Evolutionary conservation across 2,888 invertebrate species (phyloP).

Genomic region (Osedax frankpressi): DNA sequence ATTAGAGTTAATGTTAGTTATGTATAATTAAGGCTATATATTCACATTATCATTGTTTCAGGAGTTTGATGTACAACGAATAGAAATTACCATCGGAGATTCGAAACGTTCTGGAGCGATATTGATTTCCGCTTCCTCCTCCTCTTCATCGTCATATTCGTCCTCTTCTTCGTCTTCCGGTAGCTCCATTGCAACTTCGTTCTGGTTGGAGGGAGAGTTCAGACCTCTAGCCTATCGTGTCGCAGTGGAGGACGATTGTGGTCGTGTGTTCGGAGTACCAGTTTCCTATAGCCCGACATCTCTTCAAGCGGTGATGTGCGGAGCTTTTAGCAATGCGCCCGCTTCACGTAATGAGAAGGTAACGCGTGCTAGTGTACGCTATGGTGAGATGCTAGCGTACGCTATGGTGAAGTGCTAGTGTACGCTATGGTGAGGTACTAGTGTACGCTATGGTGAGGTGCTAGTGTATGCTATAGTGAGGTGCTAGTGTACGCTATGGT

Average conservation of each 20-base stretch:
- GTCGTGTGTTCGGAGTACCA: conserved; percentile 23
- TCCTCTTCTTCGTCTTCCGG: neutral
- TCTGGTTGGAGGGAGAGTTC: conserved; percentile 14
- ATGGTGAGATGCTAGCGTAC: too few relatives aligned
- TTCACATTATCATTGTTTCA: too few relatives aligned
- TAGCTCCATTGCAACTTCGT: neutral
- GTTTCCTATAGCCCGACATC: conserved; percentile 21
- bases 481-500: too few relatives aligned
- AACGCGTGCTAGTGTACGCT: neutral
- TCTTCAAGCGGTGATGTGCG: conserved; percentile 27
- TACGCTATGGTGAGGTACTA: too few relatives aligned
- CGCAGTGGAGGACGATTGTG: conserved; percentile 26
- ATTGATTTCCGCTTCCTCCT: neutral
- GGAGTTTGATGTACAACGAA: conserved; percentile 29
- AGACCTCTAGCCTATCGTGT: conserved; percentile 31
- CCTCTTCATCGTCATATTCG: neutral
- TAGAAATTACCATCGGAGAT: conserved; percentile 29
- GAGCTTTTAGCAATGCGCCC: conserved; percentile 20
- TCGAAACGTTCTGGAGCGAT: conserved; percentile 30
- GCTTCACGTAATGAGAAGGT: conserved; percentile 16
- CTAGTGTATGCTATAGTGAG: too few relatives aligned
- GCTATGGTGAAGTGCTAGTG: too few relatives aligned
- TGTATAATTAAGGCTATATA: too few relatives aligned
- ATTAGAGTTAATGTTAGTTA: too few relatives aligned
- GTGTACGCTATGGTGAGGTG: too few relatives aligned